Percentiles rank a stretch among this genome's conserved stretches.
Evolutionary conservation across 2,888 invertebrate genomes (phyloP).

Genomic region (Euphydryas editha): DNA sequence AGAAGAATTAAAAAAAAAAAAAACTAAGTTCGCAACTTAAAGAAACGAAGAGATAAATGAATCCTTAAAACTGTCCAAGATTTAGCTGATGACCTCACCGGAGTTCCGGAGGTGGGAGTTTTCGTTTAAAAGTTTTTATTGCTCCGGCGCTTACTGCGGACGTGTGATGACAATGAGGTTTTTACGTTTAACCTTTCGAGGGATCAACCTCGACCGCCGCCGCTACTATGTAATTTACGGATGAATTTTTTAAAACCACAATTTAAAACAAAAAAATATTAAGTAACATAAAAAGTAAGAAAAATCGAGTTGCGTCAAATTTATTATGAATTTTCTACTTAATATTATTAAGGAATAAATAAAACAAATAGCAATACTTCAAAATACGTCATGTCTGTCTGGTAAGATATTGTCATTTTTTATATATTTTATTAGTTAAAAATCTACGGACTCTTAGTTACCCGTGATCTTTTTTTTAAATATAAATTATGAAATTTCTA

Average conservation of each 20-base stretch:
- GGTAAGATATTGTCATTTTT: no score
- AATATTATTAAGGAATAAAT: no score
- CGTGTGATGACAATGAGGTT: constrained; percentile 33
- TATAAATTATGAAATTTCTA: no score
- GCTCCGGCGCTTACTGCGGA: constrained; percentile 24
- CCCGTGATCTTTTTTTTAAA: no score
- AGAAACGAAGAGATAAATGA: constrained; percentile 25
- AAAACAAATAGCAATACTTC: no score
- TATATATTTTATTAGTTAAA: no score
- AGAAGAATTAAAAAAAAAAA: constrained; percentile 7
- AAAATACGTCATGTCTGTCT: no score
- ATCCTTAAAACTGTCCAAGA: constrained; percentile 33
- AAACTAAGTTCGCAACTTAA: constrained; percentile 13
- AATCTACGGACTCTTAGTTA: no score
- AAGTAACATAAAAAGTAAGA: neutral
- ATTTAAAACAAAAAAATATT: neutral
- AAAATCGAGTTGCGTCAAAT: neutral
- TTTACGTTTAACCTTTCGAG: constrained; percentile 12
- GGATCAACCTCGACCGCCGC: constrained; percentile 15
- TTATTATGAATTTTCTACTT: no score
- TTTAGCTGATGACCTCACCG: constrained; percentile 27
- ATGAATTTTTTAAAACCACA: neutral
- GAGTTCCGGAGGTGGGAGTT: constrained; percentile 14
- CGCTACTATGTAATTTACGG: constrained; percentile 4
- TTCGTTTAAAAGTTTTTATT: constrained; percentile 29